Conservation (phyloP, 2,113 vertebrate species). For the Petromus typicus region DNA sequence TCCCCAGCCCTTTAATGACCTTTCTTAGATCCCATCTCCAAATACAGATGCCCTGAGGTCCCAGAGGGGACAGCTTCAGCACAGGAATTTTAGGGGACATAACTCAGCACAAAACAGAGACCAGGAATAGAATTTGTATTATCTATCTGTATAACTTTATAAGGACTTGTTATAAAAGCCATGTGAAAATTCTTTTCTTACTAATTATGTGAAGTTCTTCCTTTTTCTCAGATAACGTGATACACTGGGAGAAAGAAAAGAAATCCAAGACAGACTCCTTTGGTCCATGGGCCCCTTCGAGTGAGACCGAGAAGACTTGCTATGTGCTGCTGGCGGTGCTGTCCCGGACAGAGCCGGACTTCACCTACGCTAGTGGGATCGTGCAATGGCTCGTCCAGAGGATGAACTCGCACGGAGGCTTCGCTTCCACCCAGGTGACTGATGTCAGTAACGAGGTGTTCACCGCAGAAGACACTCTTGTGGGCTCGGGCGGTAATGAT, state of each 20-base stretch:
- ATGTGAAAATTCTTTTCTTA: not conserved
- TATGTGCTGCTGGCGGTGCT: slow-evolving; percentile 88
- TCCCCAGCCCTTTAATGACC: no score
- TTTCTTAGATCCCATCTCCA: not conserved
- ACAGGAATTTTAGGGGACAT: not conserved
- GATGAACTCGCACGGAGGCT: slow-evolving; percentile 92
- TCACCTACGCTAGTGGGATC: slow-evolving; percentile 85
- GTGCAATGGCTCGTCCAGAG: slow-evolving; percentile 91
- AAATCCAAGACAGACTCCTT: slow-evolving; percentile 72
- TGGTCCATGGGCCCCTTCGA: slow-evolving; percentile 75
- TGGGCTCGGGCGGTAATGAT: not conserved
- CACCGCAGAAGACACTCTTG: not conserved
- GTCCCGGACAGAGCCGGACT: slow-evolving; percentile 59
- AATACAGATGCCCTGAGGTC: not conserved
- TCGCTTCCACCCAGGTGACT: slow-evolving; percentile 93
- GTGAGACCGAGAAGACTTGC: slow-evolving; percentile 88
- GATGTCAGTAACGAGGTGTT: not conserved
- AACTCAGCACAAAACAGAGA: not conserved
- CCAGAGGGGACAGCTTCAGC: not conserved
- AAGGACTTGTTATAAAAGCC: not conserved
- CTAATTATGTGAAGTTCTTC: not conserved
- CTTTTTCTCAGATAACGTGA: slow-evolving; percentile 78
- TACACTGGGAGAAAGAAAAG: slow-evolving; percentile 83
- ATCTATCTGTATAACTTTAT: not conserved
- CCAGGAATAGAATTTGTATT: not conserved